Evolutionary conservation across 2,888 invertebrate species (phyloP), one percentile per base, ranked within the genome.

Genomic region (Unio pictorum): DNA sequence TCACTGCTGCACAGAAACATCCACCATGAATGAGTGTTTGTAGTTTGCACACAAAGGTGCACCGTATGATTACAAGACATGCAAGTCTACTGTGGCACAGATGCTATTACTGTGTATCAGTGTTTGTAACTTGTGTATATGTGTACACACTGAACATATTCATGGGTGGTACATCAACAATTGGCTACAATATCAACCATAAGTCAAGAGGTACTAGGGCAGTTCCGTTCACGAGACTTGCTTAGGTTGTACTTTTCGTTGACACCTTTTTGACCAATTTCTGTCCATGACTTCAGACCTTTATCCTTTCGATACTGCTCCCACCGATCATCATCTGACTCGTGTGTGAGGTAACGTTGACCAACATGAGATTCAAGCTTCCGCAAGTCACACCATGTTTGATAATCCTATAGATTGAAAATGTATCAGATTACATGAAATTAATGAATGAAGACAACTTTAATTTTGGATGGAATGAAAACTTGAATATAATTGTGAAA

Each of bases 321-420:
- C 97, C 97, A 97, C 80, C 96, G 93, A n/a, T 94, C 93, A 89
- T 98, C 97, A 88, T 98, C 97, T 54, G 95, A 95, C 89, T 96
- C 96, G 83, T 97, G 96, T 11, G 97, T 97, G 78, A 97, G 91
- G 91, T 96, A 97, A 23, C 96, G 93, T 74, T 93, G 92, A 45
- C 94, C 94, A 56, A 95, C 94, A 59, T 92, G 68, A 54, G 78
- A 92, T 91, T 99, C 98, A 68, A 99, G 92, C 83, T 94, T 93
- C 68, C 98, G 93, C 85, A 99, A 92, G 91, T 99, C 99, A 82
- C 93, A 94, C 97, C 98, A 99, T 7, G 98, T 97, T 90, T 96
- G 94, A 88, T 95, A 95, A 90, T 97, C 94, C 94, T 95, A 86
- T 7, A 71, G 61, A 34, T 4, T 66, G 20, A 28, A 64, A 45